Percentiles rank a stretch among this genome's conserved stretches.
Evolutionary conservation across 2,113 vertebrate genomes (phyloP).

Genomic region (Phainopepla nitens): DNA sequence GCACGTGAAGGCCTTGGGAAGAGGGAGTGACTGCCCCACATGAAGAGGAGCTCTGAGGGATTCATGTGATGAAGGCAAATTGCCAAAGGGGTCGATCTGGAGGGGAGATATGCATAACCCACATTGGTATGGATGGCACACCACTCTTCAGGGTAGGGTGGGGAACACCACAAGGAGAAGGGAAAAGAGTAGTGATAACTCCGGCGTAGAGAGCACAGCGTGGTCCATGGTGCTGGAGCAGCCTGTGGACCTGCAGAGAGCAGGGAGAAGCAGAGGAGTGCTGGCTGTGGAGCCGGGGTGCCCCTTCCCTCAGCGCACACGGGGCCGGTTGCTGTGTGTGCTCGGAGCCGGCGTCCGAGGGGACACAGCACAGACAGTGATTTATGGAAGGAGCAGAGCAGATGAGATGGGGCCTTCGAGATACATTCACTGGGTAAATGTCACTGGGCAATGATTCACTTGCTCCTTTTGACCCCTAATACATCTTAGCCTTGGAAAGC

Average conservation of each 20-base stretch:
- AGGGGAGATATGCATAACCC: not conserved
- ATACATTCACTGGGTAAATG: conserved; percentile 23
- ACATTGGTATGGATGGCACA: accelerated
- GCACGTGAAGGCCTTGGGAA: not conserved
- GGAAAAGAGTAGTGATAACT: not conserved
- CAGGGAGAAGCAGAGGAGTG: not conserved
- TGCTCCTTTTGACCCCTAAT: conserved; percentile 19
- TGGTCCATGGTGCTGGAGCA: not conserved
- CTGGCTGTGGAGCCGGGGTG: accelerated
- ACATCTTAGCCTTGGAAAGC: not conserved
- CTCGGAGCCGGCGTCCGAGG: not conserved
- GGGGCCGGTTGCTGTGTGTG: not conserved
- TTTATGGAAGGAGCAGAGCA: conserved; percentile 1
- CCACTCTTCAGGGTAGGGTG: not conserved
- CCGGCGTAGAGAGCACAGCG: not conserved
- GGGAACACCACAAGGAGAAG: not conserved
- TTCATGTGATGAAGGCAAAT: not conserved
- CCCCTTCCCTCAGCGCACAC: accelerated
- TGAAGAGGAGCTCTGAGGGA: not conserved
- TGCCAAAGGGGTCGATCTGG: accelerated
- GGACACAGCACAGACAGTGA: not conserved
- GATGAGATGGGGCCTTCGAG: not conserved
- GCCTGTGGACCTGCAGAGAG: not conserved
- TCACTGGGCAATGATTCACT: not conserved
- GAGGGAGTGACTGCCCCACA: not conserved